A percentile compares a stretch with the other conserved stretches of the same genome.
Conservation (phyloP, 2,888 invertebrate species). For the Ctena decussata region DNA sequence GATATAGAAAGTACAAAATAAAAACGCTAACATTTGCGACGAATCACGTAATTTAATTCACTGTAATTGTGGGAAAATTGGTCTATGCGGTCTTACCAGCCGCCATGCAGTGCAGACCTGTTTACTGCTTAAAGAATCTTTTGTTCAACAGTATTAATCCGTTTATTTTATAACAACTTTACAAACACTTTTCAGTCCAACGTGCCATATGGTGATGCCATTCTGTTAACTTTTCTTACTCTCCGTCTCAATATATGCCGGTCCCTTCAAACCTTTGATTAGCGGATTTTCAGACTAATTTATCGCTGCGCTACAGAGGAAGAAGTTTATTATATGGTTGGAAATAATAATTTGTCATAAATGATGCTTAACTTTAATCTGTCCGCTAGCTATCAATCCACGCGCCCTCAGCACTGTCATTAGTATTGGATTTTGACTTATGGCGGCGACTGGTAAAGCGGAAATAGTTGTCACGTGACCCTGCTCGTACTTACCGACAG, state of each 20-base stretch:
- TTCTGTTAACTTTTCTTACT: background rate
- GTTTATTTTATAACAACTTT: background rate
- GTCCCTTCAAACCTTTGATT: background rate
- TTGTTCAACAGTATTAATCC: background rate
- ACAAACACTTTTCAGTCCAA: background rate
- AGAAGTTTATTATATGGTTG: conserved; percentile 4
- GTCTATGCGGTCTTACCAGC: too few species aligned
- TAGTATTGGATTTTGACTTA: conserved; percentile 4
- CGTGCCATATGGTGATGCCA: background rate
- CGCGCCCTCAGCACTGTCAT: background rate
- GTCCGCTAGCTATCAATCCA: conserved; percentile 9
- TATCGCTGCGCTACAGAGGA: background rate
- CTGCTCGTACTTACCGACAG: conserved; percentile 32
- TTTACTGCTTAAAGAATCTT: background rate
- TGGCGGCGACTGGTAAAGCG: conserved; percentile 14
- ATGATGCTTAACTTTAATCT: conserved; percentile 11
- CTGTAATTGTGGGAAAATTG: too few species aligned
- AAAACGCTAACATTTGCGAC: too few species aligned
- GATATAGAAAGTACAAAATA: too few species aligned
- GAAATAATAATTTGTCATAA: conserved; percentile 11
- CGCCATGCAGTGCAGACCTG: background rate
- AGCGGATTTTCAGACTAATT: background rate
- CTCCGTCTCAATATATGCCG: background rate
- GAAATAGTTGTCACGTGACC: conserved; percentile 44
- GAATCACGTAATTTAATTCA: too few species aligned